These are phyloP conservation scores for Pollimyrus isidori DNA, from an alignment of 2,113 vertebrate species.

Conservation along the genomic window DNA sequence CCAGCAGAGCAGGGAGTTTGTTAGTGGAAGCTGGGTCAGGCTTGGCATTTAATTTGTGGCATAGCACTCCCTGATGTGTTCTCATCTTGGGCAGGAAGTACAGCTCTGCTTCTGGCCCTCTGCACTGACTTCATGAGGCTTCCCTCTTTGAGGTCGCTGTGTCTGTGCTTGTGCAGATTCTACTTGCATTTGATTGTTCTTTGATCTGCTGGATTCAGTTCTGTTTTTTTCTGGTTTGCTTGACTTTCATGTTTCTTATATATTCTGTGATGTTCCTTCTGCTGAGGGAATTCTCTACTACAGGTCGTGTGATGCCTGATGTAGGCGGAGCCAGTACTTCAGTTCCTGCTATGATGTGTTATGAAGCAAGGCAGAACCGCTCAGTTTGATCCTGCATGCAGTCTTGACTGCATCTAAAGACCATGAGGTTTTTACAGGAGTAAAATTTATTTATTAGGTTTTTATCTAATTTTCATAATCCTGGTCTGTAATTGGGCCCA, in stretches of 20 bases:
- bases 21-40: background rate
- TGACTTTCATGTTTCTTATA: background rate
- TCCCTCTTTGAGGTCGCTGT: background rate
- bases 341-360: background rate
- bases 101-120: background rate
- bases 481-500: background rate
- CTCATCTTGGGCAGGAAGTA: background rate
- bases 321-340: background rate
- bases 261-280: background rate
- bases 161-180: background rate
- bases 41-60: background rate
- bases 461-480: background rate
- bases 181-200: background rate
- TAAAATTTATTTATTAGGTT: background rate
- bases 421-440: background rate
- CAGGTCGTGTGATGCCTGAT: background rate
- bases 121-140: background rate
- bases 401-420: background rate
- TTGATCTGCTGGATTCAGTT: background rate
- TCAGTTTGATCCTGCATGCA: background rate
- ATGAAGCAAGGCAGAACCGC: background rate
- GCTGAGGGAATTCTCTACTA: background rate
- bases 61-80: background rate
- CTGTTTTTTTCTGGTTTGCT: background rate
- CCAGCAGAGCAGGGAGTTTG: background rate